Base-by-base conservation (phyloP, 2,888 invertebrate genomes). In the Gryllus longicercus region DNA sequence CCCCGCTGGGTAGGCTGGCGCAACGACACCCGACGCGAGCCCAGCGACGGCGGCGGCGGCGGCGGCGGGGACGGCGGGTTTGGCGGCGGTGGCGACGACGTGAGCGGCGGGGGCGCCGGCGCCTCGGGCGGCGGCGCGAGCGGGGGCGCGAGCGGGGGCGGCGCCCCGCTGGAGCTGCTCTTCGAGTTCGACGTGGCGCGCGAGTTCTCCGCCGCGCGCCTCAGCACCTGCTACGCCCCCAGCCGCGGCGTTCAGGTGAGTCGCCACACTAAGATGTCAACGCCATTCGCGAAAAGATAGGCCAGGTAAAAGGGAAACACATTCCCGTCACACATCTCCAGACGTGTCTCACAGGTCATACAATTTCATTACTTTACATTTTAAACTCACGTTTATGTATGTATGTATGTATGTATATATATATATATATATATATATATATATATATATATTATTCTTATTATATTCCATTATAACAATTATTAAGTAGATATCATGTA, bases 1-100 rank as follows among this genome's bases (percentile, higher is more conserved):
- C 84, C 88, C 83, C 89, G 88, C 85, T 97, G 97, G 97, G 92
- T 97, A 8, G 97, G 96, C 50, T 97, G 97, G 97, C 92, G 91
- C 85, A 92, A 93, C 84, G 90, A 91, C 11, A 90, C 91, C 83
- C 86, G 88, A 75, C 84, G 85, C 14, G 63, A 11, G 63, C n/a
- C 63, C n/a, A 8, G n/a, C 63, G 63, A 63, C 63, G 63, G 16
- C 16, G 14, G 14, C 4, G 63, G 10, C 14, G 63, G 16, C n/a
- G 63, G n/a, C 63, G 14, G 14, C 16, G 51, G 16, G 16, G 16
- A 1, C 63, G 63, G 63, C 63, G 16, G 63, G 38, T 21, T 21
- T 21, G 38, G 38, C 38, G 38, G 16, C 63, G 16, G 63, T 14
- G 63, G 8, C 5, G 16, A 10, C 63, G 63, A 10, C 63, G 0